Conservation (phyloP, 2,888 invertebrate genomes). For the Ornithoptera alexandrae region DNA sequence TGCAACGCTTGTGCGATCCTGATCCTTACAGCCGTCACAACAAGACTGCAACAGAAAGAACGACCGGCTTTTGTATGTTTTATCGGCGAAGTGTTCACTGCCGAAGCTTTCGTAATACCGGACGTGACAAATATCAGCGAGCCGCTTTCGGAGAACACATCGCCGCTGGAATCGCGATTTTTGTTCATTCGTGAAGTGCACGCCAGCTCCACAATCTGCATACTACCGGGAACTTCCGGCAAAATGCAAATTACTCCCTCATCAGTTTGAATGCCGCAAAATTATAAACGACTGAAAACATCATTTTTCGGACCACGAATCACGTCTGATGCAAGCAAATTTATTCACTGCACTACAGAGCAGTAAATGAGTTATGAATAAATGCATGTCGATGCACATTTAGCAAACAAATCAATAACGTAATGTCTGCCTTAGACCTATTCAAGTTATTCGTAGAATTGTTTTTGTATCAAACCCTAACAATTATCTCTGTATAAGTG, state of each 20-base stretch:
- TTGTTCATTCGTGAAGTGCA: slow-evolving; percentile 9
- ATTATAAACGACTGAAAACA: slow-evolving; percentile 5
- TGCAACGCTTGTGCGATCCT: slow-evolving; percentile 29
- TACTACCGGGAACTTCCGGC: slow-evolving; percentile 2
- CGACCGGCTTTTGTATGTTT: slow-evolving; percentile 38
- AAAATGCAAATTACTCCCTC: slow-evolving; percentile 11
- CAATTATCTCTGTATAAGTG: too few species aligned
- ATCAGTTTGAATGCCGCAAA: slow-evolving; percentile 6
- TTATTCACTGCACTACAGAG: too few species aligned
- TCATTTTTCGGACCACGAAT: not conserved
- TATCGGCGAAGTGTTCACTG: slow-evolving; percentile 40
- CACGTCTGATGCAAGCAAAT: too few species aligned
- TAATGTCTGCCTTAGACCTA: too few species aligned
- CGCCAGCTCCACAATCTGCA: slow-evolving; percentile 14
- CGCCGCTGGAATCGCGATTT: slow-evolving; percentile 7
- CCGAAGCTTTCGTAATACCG: slow-evolving; percentile 1
- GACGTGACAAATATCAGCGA: slow-evolving; percentile 3
- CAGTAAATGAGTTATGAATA: too few species aligned
- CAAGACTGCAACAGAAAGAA: not conserved
- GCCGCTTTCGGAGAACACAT: slow-evolving; percentile 6
- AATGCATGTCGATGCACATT: too few species aligned
- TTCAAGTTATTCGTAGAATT: too few species aligned
- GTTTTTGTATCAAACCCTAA: too few species aligned
- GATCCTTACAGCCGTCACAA: slow-evolving; percentile 31
- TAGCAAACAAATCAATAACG: too few species aligned